Evolutionary conservation across 1,140 invertebrate species (phyloP), one percentile per base, ranked within the genome.

Genomic region (Wasmannia auropunctata): DNA sequence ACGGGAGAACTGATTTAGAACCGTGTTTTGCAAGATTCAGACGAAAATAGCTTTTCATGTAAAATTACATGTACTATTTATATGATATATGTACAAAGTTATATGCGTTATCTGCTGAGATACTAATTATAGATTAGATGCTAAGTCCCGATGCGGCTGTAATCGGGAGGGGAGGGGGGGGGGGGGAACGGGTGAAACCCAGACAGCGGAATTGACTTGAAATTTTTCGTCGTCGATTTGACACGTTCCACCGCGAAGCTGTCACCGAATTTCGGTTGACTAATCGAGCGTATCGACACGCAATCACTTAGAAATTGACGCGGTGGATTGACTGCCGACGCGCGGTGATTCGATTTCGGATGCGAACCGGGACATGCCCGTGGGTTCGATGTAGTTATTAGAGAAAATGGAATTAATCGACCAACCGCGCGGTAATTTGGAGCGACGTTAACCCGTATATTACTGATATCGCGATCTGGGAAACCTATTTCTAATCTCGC

Each of bases 291-390:
- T 86, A 72, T 70, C 46, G 67, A 87, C 86, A 89, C 89, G 74
- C 88, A 89, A 56, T 90, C 88, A 85, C 85, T 90, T 89, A 90
- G 88, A 90, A 90, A 90, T 80, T 89, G 88, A 90, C 79, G 79
- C 80, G 88, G 77, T 69, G 81, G 79, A 90, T 90, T 89, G 88
- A 90, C 88, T 87, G 85, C 22, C 63, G 63, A 89, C 76, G 75
- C 56, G 75, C 69, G 49, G n/a, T 88, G 88, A 89, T 89, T 89
- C 87, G 86, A 89, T 89, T 89, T 89, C 65, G 40, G 69, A 69
- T 69, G 81, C n/a, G 34, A 83, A 31, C n/a, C 31, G 87, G 56
- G 70, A 76, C 81, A 86, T 67, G 34, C 37, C 49, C 65, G 65
- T 22, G 49, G 79, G 37, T 58, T 43, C 67, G 67, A 83, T 60